Evolutionary conservation across 2,113 vertebrate species (phyloP).

Genomic region (Nannospalax galili): DNA sequence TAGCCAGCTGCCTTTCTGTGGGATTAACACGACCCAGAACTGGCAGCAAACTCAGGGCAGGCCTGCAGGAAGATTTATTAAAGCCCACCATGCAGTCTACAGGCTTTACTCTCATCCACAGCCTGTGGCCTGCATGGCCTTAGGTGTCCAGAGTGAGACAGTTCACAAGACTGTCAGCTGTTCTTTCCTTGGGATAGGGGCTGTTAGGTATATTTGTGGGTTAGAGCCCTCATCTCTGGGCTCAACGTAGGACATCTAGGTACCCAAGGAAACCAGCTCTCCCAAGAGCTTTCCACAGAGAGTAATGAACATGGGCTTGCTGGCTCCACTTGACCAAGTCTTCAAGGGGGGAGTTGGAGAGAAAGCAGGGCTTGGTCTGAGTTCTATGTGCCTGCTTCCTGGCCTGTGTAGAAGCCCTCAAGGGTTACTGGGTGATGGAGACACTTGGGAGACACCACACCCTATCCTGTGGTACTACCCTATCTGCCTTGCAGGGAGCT

Average conservation of each 20-base stretch:
- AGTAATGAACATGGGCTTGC: background rate
- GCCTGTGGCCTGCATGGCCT: background rate
- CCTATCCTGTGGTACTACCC: background rate
- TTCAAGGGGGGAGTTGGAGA: background rate
- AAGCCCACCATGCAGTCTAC: background rate
- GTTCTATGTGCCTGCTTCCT: background rate
- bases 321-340: background rate
- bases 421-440: background rate
- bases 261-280: background rate
- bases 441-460: background rate
- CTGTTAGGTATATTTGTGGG: background rate
- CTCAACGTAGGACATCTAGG: background rate
- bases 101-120: background rate
- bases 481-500: background rate
- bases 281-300: background rate
- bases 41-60: background rate
- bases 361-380: background rate
- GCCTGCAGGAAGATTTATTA: background rate
- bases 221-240: background rate
- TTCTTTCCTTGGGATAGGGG: background rate
- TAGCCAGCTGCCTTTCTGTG: background rate
- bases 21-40: background rate
- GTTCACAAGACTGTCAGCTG: background rate
- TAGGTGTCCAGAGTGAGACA: fast-evolving
- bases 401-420: background rate